phyloP scores from a whole-genome alignment of 2,797 vertebrate species.

The Erethizon dorsatum region DNA sequence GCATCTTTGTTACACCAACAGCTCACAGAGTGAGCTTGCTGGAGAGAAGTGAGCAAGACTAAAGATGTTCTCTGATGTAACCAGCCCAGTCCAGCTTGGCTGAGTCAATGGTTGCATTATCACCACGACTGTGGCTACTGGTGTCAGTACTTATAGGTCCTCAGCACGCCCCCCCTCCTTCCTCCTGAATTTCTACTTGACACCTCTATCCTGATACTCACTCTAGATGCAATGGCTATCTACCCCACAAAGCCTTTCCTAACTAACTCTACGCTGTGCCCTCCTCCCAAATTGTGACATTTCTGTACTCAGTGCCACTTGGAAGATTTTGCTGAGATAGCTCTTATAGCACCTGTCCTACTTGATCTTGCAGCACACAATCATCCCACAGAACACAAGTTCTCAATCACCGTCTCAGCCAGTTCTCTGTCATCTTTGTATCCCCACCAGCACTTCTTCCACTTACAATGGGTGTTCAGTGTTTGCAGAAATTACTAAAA shows the following conservation, averaged over 20 bases:
- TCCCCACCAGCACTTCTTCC: no score
- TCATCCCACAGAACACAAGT: neutral
- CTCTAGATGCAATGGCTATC: neutral
- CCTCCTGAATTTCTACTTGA: neutral
- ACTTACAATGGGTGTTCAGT: fast-evolving
- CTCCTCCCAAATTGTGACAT: neutral
- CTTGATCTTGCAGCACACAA: neutral
- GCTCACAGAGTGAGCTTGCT: neutral
- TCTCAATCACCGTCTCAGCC: neutral
- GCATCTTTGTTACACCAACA: neutral
- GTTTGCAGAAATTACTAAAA: slow-evolving; percentile 5
- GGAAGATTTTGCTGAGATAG: neutral
- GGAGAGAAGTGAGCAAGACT: neutral
- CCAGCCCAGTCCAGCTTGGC: neutral
- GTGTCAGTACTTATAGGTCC: neutral
- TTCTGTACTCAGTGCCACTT: neutral
- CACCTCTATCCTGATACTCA: neutral
- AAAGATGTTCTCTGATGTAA: neutral
- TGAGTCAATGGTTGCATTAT: no score
- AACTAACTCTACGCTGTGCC: neutral
- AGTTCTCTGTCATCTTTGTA: neutral
- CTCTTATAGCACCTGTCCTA: neutral
- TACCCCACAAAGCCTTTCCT: neutral
- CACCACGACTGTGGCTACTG: no score
- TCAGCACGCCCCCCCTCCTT: no score